Percentiles rank a stretch among this genome's conserved stretches.
phyloP scores from a whole-genome alignment of 2,113 vertebrate genomes.

The Microcebus jonahi region DNA sequence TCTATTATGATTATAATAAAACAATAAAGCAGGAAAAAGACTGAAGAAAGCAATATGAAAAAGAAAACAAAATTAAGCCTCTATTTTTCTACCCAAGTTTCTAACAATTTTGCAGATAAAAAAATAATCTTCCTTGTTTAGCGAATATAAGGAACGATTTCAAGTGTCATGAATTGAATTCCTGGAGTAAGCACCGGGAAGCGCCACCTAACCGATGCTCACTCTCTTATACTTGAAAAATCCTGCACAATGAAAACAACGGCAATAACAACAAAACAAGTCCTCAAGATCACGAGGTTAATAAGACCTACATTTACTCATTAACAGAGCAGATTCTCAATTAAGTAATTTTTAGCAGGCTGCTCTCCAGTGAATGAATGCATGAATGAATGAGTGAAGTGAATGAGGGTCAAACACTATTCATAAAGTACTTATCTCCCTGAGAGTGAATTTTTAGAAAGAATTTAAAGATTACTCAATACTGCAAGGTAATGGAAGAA shows the following conservation, averaged over 20 bases:
- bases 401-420: slow-evolving; percentile 51
- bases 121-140: background rate
- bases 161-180: background rate
- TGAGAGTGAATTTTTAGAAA: slow-evolving; percentile 48
- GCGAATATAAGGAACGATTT: background rate
- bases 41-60: slow-evolving; percentile 50
- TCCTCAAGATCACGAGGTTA: slow-evolving; percentile 66
- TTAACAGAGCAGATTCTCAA: slow-evolving; percentile 75
- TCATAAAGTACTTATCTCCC: slow-evolving; percentile 57
- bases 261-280: slow-evolving; percentile 55
- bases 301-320: slow-evolving; percentile 74
- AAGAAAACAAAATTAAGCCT: background rate
- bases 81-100: background rate
- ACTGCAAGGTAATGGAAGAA: slow-evolving; percentile 9
- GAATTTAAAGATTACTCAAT: slow-evolving; percentile 23
- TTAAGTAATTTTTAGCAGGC: slow-evolving; percentile 72
- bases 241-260: slow-evolving; percentile 60
- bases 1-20: slow-evolving; percentile 79
- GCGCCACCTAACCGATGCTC: background rate
- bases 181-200: background rate
- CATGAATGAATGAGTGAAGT: slow-evolving; percentile 60
- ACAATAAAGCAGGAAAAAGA: slow-evolving; percentile 80
- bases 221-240: slow-evolving; percentile 55
- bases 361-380: slow-evolving; percentile 55
- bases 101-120: slow-evolving; percentile 9